These are phyloP conservation scores for Colletes latitarsis DNA, from an alignment of 1,140 invertebrate genomes.

Conservation along the genomic window DNA sequence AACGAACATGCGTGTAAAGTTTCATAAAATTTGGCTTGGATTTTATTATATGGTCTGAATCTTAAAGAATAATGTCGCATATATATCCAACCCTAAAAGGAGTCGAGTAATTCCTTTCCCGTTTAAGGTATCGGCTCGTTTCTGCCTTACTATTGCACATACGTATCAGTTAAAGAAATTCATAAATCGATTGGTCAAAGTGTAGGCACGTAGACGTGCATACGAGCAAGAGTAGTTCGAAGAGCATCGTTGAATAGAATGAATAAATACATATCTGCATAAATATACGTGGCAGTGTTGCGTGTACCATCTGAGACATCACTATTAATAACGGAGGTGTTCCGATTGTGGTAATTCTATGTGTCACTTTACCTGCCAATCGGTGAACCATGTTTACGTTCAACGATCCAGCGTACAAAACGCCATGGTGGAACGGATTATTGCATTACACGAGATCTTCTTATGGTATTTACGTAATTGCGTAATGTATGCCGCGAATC, in stretches of 20 bases:
- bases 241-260: constrained; percentile 64
- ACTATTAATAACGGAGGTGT: constrained; percentile 77
- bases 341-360: constrained; percentile 23
- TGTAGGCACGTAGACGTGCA: constrained; percentile 5
- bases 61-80: neutral
- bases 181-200: constrained; percentile 30
- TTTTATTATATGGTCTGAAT: no score
- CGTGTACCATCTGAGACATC: constrained; percentile 69
- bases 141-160: neutral
- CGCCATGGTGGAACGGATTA: neutral
- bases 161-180: neutral
- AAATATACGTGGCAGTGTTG: constrained; percentile 67
- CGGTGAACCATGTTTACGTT: constrained; percentile 11
- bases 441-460: neutral
- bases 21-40: no score
- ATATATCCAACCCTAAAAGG: neutral
- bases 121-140: neutral
- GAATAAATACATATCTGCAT: constrained; percentile 71
- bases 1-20: no score
- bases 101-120: neutral
- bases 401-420: neutral
- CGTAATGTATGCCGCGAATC: neutral
- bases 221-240: constrained; percentile 52
- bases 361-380: constrained; percentile 38
- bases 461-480: constrained; percentile 3